These are phyloP conservation scores for Coturnix japonica DNA, from an alignment of 2,113 vertebrate genomes.

Conservation along the genomic window DNA sequence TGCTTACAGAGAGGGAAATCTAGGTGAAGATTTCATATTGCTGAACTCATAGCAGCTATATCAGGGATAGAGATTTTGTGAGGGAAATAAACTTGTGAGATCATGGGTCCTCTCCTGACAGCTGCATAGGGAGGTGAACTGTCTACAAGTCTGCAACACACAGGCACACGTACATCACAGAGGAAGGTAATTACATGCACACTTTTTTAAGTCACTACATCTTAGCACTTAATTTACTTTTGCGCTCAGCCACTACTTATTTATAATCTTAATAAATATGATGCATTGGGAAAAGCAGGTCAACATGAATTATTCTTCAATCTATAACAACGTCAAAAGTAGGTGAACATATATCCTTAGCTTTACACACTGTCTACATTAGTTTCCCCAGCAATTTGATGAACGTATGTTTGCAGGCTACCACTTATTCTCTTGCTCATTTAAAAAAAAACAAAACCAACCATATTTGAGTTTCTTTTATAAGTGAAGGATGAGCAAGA, in stretches of 20 bases:
- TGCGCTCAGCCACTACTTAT: conserved; percentile 5
- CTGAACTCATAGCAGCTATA: not conserved
- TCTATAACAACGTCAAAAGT: conserved; percentile 18
- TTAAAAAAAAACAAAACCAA: not conserved
- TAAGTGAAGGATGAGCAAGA: not conserved
- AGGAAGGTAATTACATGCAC: conserved; percentile 31
- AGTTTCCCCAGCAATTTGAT: not conserved
- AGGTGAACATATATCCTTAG: not conserved
- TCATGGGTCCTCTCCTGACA: not conserved
- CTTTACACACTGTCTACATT: not conserved
- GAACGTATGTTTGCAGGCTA: not conserved
- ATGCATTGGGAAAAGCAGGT: conserved; percentile 10
- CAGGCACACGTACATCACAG: not conserved
- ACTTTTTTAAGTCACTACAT: conserved; percentile 4
- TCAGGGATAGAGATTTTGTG: not conserved
- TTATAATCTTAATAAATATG: conserved; percentile 34
- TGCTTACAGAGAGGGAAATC: not conserved
- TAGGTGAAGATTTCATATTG: not conserved
- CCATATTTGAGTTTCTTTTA: not conserved
- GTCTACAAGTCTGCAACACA: not conserved
- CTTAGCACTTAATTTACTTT: conserved; percentile 37
- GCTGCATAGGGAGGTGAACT: not conserved
- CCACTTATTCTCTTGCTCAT: not conserved
- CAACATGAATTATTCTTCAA: conserved; percentile 16
- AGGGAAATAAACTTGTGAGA: not conserved